These are phyloP conservation scores for Cephalopholis sonnerati DNA, from an alignment of 2,113 vertebrate species.

Conservation along the genomic window DNA sequence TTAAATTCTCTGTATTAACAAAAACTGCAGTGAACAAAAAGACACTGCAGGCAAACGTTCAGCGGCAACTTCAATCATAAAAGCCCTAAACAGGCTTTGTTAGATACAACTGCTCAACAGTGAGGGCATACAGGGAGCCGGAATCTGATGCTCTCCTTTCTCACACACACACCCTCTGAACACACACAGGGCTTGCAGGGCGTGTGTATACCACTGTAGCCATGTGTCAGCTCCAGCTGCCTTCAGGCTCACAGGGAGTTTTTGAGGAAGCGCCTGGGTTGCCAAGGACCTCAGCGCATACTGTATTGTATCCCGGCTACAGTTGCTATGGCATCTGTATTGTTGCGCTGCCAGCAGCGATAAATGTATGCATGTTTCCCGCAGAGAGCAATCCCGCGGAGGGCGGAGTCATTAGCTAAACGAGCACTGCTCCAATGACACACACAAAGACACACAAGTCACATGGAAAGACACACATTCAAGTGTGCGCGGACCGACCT, in stretches of 20 bases:
- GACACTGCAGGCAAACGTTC: conserved; percentile 35
- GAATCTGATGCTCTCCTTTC: conserved; percentile 14
- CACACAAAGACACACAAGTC: conserved; percentile 5
- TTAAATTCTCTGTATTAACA: conserved; percentile 7
- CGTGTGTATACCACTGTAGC: conserved; percentile 11
- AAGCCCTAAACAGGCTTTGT: conserved; percentile 34
- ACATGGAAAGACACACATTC: background rate
- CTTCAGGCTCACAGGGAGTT: conserved; percentile 42
- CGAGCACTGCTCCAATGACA: conserved; percentile 33
- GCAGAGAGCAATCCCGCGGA: conserved; percentile 42
- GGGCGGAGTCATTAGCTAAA: conserved; percentile 70
- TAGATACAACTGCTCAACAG: conserved; percentile 22
- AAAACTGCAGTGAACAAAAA: conserved; percentile 32
- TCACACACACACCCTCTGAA: conserved; percentile 4
- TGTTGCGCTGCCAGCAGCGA: conserved; percentile 55
- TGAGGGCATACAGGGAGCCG: conserved; percentile 26
- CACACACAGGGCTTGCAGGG: background rate
- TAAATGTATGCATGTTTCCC: conserved; percentile 67
- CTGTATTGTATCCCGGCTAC: conserved; percentile 58
- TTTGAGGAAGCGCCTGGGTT: conserved; percentile 48
- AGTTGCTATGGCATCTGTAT: conserved; percentile 68
- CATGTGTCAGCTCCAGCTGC: conserved; percentile 62
- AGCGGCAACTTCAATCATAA: conserved; percentile 51
- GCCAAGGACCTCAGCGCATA: conserved; percentile 36
- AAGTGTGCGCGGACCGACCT: background rate